Evolutionary conservation across 1,140 invertebrate genomes (phyloP), one percentile per base, ranked within the genome.

Genomic region (Gonioctena quinquepunctata): DNA sequence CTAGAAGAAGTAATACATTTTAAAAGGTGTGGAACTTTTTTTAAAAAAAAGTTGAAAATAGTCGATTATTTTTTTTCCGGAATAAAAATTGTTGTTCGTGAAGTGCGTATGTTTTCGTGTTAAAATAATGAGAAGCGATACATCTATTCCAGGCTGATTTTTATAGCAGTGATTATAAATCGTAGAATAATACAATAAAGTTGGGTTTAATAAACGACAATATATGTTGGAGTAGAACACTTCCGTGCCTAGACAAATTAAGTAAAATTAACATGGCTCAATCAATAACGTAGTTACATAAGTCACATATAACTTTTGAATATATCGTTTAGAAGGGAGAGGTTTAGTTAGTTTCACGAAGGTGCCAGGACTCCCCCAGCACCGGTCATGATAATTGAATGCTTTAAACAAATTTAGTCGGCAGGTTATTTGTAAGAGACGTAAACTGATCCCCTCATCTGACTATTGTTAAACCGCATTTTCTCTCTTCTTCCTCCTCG

Each of bases 361-460:
- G 74, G 77, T 79, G 76, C 77, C 77, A 77, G 78, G 68, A 66
- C 25, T 71, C 64, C 74, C 71, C 76, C 72, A 76, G 78, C 76
- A 79, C 77, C 73, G 77, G 66, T 74, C 72, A 73, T 74, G 76
- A 80, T 80, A 80, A 80, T 80, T 80, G 79, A 77, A 80, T 80
- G 79, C 73, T 79, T 79, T 80, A 78, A 80, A 79, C 79, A 75
- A 80, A 79, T 80, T 80, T 79, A 78, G 76, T 67, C 79, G 77
- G 76, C 72, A 78, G 76, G 73, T 79, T 80, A 80, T 80, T 80
- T 79, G 76, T 80, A 79, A 73, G 76, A 71, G 69, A 78, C 70
- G 69, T 73, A 76, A 78, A 77, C 76, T 75, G 73, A 75, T 79
- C 75, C 72, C 72, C 70, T 71, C 68, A 70, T 71, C 28, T 67